phyloP scores from a whole-genome alignment of 2,888 invertebrate genomes.

The Piscicola geometra region DNA sequence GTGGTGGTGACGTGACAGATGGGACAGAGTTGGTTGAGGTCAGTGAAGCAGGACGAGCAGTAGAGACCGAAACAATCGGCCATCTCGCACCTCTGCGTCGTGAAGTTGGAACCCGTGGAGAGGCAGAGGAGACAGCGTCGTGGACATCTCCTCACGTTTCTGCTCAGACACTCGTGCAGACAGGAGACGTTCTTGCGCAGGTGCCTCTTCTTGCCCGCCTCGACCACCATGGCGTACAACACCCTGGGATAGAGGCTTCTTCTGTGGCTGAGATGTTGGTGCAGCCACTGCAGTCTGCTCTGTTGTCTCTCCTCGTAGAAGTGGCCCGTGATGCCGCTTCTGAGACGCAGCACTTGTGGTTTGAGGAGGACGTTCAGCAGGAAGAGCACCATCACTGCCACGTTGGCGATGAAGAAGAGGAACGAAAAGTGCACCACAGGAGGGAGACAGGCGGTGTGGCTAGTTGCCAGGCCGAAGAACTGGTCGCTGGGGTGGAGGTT shows the following conservation, averaged over 20 bases:
- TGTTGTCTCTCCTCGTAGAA: slow-evolving; percentile 14
- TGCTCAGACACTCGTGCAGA: background rate
- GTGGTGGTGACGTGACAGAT: background rate
- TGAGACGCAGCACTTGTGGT: background rate
- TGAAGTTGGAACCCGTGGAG: background rate
- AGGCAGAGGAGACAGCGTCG: slow-evolving; percentile 8
- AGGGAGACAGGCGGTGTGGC: background rate
- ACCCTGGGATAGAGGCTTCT: slow-evolving; percentile 6
- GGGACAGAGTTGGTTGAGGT: background rate
- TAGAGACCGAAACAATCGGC: background rate
- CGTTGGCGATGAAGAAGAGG: background rate
- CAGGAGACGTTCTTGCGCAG: background rate
- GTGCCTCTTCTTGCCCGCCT: background rate
- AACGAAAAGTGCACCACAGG: background rate
- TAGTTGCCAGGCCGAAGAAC: background rate
- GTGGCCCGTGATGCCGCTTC: slow-evolving; percentile 1
- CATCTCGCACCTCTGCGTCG: background rate
- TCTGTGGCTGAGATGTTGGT: slow-evolving; percentile 12
- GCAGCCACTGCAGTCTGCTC: slow-evolving; percentile 16
- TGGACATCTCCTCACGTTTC: background rate
- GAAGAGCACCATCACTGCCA: background rate
- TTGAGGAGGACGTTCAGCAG: background rate
- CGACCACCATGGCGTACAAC: background rate
- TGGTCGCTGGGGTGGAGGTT: background rate
- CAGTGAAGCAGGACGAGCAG: background rate